Evolutionary conservation across 2,797 vertebrate genomes (phyloP).

Genomic region (Scyliorhinus canicula): DNA sequence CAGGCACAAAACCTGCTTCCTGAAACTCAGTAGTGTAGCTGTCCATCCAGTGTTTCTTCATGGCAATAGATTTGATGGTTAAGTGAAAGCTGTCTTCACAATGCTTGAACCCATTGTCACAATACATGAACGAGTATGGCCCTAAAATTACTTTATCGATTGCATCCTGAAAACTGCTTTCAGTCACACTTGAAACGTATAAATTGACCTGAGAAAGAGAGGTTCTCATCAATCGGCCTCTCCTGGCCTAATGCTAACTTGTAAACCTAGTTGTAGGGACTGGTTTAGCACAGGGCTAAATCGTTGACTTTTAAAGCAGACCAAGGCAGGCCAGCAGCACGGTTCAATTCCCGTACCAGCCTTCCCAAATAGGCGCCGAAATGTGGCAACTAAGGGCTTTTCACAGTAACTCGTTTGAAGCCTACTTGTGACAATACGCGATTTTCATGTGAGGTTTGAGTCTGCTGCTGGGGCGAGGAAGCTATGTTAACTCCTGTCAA

Average conservation of each 20-base stretch:
- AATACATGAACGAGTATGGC: background rate
- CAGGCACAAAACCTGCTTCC: background rate
- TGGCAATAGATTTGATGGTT: background rate
- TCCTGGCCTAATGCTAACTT: background rate
- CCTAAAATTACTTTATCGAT: background rate
- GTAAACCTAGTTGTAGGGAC: background rate
- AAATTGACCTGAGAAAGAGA: background rate
- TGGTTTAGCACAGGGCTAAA: no score
- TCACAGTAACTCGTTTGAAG: no score
- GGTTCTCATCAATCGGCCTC: background rate
- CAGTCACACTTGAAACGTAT: background rate
- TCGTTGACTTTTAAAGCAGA: no score
- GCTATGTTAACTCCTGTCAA: background rate
- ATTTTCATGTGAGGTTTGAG: background rate
- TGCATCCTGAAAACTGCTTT: background rate
- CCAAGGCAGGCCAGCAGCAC: no score
- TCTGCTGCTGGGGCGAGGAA: background rate
- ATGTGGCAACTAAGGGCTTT: no score
- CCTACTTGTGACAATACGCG: no score
- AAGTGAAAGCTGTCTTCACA: background rate
- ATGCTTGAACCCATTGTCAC: background rate
- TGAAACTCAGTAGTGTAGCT: background rate
- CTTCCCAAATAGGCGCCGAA: no score
- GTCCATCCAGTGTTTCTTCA: background rate
- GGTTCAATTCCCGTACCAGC: no score